Evolutionary conservation across 1,140 invertebrate genomes (phyloP), one percentile per base, ranked within the genome.

Genomic region (Atta texana): DNA sequence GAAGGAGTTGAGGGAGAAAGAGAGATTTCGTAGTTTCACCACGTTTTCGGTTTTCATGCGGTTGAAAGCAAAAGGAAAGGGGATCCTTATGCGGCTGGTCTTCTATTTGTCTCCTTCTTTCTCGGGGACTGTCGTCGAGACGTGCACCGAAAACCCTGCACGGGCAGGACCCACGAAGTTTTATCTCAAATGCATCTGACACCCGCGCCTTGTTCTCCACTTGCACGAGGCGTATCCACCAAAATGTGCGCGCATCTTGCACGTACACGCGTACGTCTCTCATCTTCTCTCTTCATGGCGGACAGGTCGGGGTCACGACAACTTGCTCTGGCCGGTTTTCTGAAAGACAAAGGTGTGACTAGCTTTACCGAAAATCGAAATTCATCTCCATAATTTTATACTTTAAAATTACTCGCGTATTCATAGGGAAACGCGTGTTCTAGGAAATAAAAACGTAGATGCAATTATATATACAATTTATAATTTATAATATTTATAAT

Each of bases 21-120:
- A 63, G 64, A 91, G 74, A 84, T 92, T 93, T 93, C 86, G 93
- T 94, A 94, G 93, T 94, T 93, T 90, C 82, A 91, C 92, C 93
- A 94, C 93, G 93, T 94, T 94, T 94, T 94, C 89, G 89, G 92
- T 93, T 93, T 93, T 93, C 93, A 92, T 90, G 90, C 89, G 91
- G 91, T 80, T 84, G 80, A 88, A 88, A 90, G 88, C 82, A 91
- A 87, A 89, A 77, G 68, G 72, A 81, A 90, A 86, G 66, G 74
- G 82, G 86, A 86, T 86, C 59, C 64, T 86, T 59, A 75, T 61
- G 28, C 69, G 24, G 53, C 53, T 64, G 66, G 66, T 49, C 66
- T 34, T 74, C 80, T 53, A 14, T 64, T 44, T 63, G 66, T 75
- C 75, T 74, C 57, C 18, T n/a, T 51, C 76, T 76, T 68, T 76